These are phyloP conservation scores for Grammomys dolichurus DNA, from an alignment of 2,113 vertebrate species.

Conservation along the genomic window DNA sequence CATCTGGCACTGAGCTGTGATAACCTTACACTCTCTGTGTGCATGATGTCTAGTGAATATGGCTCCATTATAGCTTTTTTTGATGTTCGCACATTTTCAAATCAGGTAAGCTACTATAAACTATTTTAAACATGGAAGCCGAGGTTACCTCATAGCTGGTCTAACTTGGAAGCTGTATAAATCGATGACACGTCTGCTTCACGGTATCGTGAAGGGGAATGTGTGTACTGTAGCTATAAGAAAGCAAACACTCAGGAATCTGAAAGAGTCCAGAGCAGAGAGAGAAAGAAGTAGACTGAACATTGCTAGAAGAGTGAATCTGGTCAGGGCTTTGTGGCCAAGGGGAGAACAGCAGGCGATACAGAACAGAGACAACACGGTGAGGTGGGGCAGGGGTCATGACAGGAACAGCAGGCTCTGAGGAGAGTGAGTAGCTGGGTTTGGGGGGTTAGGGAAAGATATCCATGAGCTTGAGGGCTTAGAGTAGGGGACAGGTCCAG, in stretches of 20 bases:
- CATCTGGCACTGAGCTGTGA: slow-evolving; percentile 96
- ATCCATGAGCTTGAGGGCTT: not conserved
- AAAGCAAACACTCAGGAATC: not conserved
- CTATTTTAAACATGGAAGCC: not conserved
- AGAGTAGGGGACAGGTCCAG: not conserved
- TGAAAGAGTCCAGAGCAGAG: not conserved
- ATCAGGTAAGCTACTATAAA: slow-evolving; percentile 89
- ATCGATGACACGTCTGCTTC: not conserved
- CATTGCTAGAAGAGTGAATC: not conserved
- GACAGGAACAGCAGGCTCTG: not conserved
- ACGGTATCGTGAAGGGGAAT: not conserved
- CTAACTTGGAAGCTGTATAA: not conserved
- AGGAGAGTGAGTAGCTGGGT: not conserved
- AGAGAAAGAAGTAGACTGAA: not conserved
- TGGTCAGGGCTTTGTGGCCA: not conserved
- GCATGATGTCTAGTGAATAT: slow-evolving; percentile 87
- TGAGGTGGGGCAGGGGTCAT: not conserved
- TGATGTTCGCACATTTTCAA: slow-evolving; percentile 94
- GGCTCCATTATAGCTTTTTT: slow-evolving; percentile 93
- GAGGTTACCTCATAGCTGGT: not conserved
- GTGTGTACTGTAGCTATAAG: not conserved
- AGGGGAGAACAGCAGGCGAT: not conserved
- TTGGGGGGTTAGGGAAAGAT: not conserved
- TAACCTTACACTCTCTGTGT: slow-evolving; percentile 94
- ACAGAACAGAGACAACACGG: not conserved